Evolutionary conservation across 2,797 vertebrate species (phyloP), one percentile per base, ranked within the genome.

Genomic region (Pangasius djambal): DNA sequence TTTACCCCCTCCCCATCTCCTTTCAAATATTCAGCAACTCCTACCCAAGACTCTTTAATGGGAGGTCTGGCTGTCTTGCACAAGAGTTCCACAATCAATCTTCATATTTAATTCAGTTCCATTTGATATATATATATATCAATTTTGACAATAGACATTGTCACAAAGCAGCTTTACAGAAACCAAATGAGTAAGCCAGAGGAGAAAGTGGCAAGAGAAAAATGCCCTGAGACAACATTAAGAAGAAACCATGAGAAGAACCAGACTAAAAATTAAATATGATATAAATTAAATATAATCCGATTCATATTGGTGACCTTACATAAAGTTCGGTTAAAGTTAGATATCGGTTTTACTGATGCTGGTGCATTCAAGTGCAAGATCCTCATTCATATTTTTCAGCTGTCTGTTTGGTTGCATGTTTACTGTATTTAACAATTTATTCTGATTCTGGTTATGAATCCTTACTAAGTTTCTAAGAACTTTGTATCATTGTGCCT

Each of bases 1-100:
- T 50, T 74, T 18, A 9, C 7, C 52, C 40, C 34, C 9, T 25
- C 6, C 9, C 52, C 7, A 86, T 57, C 22, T 16, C 12, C 50
- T 86, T 50, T 55, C 31, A 86, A 40, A 74, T 86, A 74, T 86
- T 86, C 37, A 70, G 55, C 44, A 55, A 44, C 67, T 57, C 50
- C 67, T 84, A n/a, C 63, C 6, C 6, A 84, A 65, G 34, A 65
- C 25, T 65, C 81, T 52, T 69, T 69, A 70, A 25, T 70, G n/a
- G 3, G 13, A 70, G 65, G 12, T 37, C 10, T 72, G n/a, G 10
- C n/a, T 55, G 65, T 70, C n/a, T 70, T 52, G 31, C 25, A 44
- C 12, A 52, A 50, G 31, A 4, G 3, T 34, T 81, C 13, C 28
- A 57, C 31, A 57, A 69, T 69, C 28, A 85, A 48, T 67, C 83